Evolutionary conservation across 2,113 vertebrate genomes (phyloP).

Genomic region (Psophia crepitans): DNA sequence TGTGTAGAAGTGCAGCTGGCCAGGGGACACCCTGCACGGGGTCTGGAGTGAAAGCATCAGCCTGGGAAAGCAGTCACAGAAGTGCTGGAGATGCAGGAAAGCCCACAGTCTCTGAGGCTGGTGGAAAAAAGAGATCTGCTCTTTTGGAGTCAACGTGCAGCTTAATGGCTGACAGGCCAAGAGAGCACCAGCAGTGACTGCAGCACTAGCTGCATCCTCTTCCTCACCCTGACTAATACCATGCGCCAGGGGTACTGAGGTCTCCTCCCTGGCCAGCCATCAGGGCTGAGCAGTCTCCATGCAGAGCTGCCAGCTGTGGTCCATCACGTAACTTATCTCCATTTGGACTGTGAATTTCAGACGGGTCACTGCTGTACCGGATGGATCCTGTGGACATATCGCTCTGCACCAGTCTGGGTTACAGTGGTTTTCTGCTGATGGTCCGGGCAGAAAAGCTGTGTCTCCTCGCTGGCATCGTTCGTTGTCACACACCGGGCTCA

Average conservation of each 20-base stretch:
- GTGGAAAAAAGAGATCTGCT: background rate
- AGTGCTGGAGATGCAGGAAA: background rate
- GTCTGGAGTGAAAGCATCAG: background rate
- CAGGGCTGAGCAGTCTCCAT: background rate
- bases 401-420: background rate
- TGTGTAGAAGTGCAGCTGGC: background rate
- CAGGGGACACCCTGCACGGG: rapidly evolving
- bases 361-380: rapidly evolving
- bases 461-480: rapidly evolving
- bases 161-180: background rate
- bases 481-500: rapidly evolving
- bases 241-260: rapidly evolving
- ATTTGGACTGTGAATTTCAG: background rate
- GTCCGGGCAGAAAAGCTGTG: background rate
- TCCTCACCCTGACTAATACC: background rate
- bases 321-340: background rate
- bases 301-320: background rate
- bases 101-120: background rate
- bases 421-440: rapidly evolving
- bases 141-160: background rate
- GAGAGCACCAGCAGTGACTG: background rate
- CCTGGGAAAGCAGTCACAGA: background rate
- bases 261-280: background rate
- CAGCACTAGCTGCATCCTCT: background rate
- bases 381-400: rapidly evolving